phyloP scores from a whole-genome alignment of 2,797 vertebrate species.

The Sebastes minor region DNA sequence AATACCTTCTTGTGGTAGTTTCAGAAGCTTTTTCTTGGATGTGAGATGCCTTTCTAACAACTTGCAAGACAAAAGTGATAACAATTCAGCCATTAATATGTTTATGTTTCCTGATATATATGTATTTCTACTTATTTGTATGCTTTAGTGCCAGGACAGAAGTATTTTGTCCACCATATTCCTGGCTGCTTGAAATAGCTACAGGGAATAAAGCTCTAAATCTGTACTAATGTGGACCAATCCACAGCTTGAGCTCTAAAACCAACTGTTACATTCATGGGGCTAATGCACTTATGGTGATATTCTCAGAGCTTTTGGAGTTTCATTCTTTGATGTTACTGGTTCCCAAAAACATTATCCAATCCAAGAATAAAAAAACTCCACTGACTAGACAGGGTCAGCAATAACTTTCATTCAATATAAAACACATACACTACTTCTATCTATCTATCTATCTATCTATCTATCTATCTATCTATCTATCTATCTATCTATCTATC shows the following conservation, averaged over 20 bases:
- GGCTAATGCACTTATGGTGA: not conserved
- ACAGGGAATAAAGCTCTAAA: not conserved
- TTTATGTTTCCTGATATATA: not conserved
- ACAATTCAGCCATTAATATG: not conserved
- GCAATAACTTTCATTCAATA: no score
- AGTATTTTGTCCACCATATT: not conserved
- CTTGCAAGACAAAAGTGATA: not conserved
- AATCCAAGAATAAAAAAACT: no score
- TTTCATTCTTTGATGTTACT: not conserved
- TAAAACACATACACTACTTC: not conserved
- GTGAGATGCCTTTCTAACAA: not conserved
- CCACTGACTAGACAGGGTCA: no score
- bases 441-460: not conserved
- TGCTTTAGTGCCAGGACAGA: not conserved
- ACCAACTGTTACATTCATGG: conserved; percentile 3
- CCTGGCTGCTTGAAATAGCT: not conserved
- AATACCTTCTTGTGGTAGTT: not conserved
- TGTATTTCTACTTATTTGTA: not conserved
- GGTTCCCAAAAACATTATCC: not conserved
- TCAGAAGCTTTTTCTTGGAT: not conserved
- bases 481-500: not conserved
- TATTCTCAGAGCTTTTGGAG: not conserved
- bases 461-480: not conserved
- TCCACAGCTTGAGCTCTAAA: conserved; percentile 5
- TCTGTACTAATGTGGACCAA: not conserved